Conservation (phyloP, 2,113 vertebrate species). For the Tragulus kanchil region DNA sequence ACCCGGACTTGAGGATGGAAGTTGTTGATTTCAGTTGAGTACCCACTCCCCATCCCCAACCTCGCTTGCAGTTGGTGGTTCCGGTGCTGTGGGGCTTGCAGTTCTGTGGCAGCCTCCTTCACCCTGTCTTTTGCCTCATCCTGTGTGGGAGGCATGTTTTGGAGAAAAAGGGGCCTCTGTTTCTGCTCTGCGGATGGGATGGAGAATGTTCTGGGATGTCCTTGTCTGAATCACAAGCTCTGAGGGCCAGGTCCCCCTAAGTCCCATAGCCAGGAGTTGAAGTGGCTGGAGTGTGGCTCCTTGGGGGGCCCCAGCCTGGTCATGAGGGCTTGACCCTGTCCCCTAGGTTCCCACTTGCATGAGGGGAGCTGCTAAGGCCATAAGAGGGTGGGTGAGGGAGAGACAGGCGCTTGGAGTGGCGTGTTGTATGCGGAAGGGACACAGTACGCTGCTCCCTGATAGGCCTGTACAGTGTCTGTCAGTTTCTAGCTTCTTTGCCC, state of each 20-base stretch:
- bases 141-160: not conserved
- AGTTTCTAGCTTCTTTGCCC: not conserved
- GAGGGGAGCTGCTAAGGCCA: not conserved
- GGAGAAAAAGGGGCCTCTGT: not conserved
- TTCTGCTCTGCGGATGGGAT: not conserved
- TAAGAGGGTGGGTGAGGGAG: not conserved
- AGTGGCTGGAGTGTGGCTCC: not conserved
- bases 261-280: fast-evolving
- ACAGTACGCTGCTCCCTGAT: fast-evolving
- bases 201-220: not conserved
- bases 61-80: too few relatives aligned
- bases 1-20: not conserved
- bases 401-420: fast-evolving
- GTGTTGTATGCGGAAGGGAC: fast-evolving
- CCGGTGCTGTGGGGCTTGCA: not conserved
- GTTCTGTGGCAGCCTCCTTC: not conserved
- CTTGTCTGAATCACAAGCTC: not conserved
- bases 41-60: fast-evolving
- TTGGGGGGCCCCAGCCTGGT: not conserved
- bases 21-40: fast-evolving
- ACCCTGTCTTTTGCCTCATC: not conserved
- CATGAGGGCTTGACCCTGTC: not conserved
- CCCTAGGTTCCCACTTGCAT: fast-evolving
- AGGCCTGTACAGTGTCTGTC: not conserved
- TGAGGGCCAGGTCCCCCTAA: not conserved